Percentiles rank a stretch among this genome's conserved stretches.
Conservation (phyloP, 2,113 vertebrate species). For the Lepus timidus region DNA sequence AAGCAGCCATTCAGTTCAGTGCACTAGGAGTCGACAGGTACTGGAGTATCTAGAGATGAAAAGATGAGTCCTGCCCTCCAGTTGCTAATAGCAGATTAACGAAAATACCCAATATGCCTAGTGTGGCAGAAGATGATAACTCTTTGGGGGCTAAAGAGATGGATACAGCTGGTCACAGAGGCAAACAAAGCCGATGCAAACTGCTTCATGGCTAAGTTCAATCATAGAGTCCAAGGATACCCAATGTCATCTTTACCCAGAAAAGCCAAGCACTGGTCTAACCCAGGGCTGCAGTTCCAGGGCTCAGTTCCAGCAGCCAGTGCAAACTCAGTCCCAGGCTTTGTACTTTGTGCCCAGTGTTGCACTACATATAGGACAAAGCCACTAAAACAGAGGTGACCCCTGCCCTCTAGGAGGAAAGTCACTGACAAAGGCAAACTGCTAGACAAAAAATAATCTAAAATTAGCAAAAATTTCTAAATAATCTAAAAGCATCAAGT, state of each 20-base stretch:
- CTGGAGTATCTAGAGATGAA: conserved; percentile 37
- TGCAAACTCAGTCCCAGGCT: conserved; percentile 37
- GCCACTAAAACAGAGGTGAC: conserved; percentile 52
- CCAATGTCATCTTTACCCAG: conserved; percentile 66
- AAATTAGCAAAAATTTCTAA: background rate
- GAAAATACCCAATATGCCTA: conserved; percentile 41
- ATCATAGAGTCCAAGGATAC: conserved; percentile 59
- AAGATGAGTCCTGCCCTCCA: conserved; percentile 25
- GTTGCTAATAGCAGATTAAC: conserved; percentile 32
- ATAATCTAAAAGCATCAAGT: background rate
- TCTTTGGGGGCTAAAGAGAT: conserved; percentile 19
- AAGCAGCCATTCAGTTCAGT: conserved; percentile 39
- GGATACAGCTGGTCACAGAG: conserved; percentile 33
- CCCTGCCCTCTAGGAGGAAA: conserved; percentile 53
- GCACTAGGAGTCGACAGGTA: background rate
- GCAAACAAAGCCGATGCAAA: conserved; percentile 64
- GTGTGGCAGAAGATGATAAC: conserved; percentile 46
- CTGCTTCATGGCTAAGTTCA: conserved; percentile 50
- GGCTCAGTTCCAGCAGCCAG: conserved; percentile 59
- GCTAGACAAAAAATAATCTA: conserved; percentile 51
- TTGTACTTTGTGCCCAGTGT: conserved; percentile 36
- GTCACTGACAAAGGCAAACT: conserved; percentile 49
- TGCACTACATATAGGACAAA: conserved; percentile 47
- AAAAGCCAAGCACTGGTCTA: conserved; percentile 59
- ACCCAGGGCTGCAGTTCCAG: conserved; percentile 71